A percentile compares a stretch with the other conserved stretches of the same genome.
Conservation (phyloP, 1,140 invertebrate species). For the Fopius arisanus region DNA sequence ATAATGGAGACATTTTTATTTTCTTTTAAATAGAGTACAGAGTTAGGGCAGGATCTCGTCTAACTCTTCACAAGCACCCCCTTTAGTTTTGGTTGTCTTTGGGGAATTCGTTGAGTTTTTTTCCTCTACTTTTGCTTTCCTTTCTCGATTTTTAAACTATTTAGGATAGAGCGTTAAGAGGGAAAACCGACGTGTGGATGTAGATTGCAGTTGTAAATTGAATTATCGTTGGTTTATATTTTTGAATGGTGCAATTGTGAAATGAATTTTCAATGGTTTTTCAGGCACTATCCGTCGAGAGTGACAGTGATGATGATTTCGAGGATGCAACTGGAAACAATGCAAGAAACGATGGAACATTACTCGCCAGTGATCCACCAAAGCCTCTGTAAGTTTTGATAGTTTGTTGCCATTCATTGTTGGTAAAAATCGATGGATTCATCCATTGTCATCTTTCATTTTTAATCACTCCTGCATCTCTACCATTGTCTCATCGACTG, state of each 20-base stretch:
- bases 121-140: background rate
- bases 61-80: background rate
- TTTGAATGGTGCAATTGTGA: no score
- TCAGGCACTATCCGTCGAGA: constrained; percentile 60
- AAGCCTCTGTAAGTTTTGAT: constrained; percentile 87
- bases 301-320: constrained; percentile 63
- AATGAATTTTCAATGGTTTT: background rate
- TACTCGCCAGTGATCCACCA: constrained; percentile 94
- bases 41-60: constrained; percentile 4
- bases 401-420: background rate
- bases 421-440: background rate
- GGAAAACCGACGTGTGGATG: background rate
- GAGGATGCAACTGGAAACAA: constrained; percentile 68
- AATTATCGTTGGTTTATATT: background rate
- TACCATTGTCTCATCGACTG: background rate
- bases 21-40: background rate
- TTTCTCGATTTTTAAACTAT: background rate
- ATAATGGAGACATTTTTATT: background rate
- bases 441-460: constrained; percentile 29
- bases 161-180: background rate
- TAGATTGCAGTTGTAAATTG: background rate
- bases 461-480: constrained; percentile 8
- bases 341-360: constrained; percentile 87
- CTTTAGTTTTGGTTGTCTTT: background rate
- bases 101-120: background rate